Evolutionary conservation across 64 coral and sea anemone genomes (phyloP).

Genomic region (Astreopora myriophthalma): DNA sequence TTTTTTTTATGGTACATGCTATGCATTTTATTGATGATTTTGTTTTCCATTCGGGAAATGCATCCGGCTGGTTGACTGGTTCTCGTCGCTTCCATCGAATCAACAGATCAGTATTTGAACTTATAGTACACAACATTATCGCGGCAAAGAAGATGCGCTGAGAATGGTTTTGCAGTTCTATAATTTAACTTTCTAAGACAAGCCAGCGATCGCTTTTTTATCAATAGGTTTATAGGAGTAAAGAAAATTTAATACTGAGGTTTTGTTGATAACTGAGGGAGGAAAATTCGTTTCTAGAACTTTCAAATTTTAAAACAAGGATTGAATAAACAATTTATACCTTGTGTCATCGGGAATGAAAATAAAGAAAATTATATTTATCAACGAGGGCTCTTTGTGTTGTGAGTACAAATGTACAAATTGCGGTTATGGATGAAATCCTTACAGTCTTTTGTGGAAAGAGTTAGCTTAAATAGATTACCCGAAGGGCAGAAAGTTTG

Average conservation of each 20-base stretch:
- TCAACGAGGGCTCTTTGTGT: background rate
- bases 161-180: conserved; percentile 9
- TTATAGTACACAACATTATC: background rate
- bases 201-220: background rate
- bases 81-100: background rate
- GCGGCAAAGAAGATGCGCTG: background rate
- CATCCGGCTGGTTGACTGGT: conserved; percentile 20
- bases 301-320: conserved; percentile 1
- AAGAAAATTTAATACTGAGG: background rate
- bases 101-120: too few species aligned
- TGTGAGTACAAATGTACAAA: background rate
- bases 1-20: background rate
- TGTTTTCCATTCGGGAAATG: conserved; percentile 24
- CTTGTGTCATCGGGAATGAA: conserved; percentile 3
- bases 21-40: background rate
- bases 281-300: background rate
- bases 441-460: background rate
- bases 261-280: background rate
- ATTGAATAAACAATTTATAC: background rate
- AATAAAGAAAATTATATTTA: conserved; percentile 45
- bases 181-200: background rate
- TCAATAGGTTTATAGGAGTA: background rate
- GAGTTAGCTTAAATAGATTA: background rate
- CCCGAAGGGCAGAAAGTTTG: background rate
- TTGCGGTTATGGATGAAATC: conserved; percentile 33